A percentile compares a stretch with the other conserved stretches of the same genome.
Evolutionary conservation across 2,113 vertebrate species (phyloP).

Genomic region (Paradoxurus hermaphroditus): DNA sequence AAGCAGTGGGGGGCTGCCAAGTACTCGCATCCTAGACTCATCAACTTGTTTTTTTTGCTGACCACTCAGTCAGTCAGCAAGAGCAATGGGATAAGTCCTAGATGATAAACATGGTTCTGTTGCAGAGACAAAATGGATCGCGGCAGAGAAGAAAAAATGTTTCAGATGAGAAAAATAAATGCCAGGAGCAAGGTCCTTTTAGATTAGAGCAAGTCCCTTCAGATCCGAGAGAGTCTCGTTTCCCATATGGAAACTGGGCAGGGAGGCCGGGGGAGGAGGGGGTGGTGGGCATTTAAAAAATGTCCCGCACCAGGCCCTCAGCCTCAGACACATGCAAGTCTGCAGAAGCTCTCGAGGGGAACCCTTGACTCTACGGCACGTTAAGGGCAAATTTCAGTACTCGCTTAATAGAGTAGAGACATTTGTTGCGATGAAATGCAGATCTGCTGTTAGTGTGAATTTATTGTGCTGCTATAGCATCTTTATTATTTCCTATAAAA

Average conservation of each 20-base stretch:
- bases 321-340: not conserved
- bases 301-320: not conserved
- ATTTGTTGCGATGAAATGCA: slow-evolving; percentile 71
- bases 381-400: slow-evolving; percentile 60
- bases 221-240: not conserved
- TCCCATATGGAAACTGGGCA: not conserved
- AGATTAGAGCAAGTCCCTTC: slow-evolving; percentile 47
- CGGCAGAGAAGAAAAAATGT: slow-evolving; percentile 55
- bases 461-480: slow-evolving; percentile 60
- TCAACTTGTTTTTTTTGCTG: slow-evolving; percentile 74
- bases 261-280: no score
- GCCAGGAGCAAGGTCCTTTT: slow-evolving; percentile 51
- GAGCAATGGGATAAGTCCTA: slow-evolving; percentile 52
- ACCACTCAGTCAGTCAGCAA: slow-evolving; percentile 75
- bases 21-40: slow-evolving; percentile 67
- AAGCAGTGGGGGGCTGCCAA: slow-evolving; percentile 43
- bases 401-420: slow-evolving; percentile 57
- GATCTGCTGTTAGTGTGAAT: slow-evolving; percentile 74
- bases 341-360: slow-evolving; percentile 24
- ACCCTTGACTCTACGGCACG: slow-evolving; percentile 23
- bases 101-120: slow-evolving; percentile 65
- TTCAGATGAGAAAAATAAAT: slow-evolving; percentile 66
- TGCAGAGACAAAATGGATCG: slow-evolving; percentile 69
- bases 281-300: not conserved
- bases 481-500: slow-evolving; percentile 78